phyloP scores from a whole-genome alignment of 2,113 vertebrate genomes.

The Apistogramma diplotaenia region DNA sequence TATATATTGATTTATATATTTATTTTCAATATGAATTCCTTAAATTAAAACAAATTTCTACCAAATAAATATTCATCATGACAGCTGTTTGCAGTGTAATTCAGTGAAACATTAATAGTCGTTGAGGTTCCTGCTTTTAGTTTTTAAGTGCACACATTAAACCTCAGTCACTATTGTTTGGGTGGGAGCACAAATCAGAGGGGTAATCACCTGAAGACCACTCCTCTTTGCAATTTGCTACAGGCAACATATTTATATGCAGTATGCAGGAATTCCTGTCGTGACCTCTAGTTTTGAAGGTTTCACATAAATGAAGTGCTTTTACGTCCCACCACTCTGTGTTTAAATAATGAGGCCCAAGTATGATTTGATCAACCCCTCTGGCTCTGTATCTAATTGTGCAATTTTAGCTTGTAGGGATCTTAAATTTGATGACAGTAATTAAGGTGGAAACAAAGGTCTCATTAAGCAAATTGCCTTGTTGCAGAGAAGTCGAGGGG shows the following conservation, averaged over 20 bases:
- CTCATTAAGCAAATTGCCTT: constrained; percentile 65
- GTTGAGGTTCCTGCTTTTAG: accelerated
- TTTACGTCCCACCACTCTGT: neutral
- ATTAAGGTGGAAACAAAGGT: constrained; percentile 53
- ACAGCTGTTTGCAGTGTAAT: neutral
- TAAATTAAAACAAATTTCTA: neutral
- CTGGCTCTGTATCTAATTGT: constrained; percentile 37
- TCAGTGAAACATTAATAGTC: neutral
- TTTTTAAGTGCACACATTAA: neutral
- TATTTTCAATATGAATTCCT: neutral
- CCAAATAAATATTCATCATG: neutral
- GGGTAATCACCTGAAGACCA: neutral
- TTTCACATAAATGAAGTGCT: constrained; percentile 1
- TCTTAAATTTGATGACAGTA: constrained; percentile 44
- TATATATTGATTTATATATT: too few species aligned
- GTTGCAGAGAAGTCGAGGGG: constrained; percentile 40
- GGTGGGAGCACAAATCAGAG: neutral
- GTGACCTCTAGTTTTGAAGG: neutral
- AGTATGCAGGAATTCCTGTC: neutral
- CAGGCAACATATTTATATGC: neutral
- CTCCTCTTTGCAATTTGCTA: neutral
- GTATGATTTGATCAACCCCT: constrained; percentile 48
- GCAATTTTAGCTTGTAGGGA: constrained; percentile 31
- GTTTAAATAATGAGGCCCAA: constrained; percentile 37
- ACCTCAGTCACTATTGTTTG: neutral